Evolutionary conservation across 2,113 vertebrate species (phyloP).

Genomic region (Corvus moneduloides): DNA sequence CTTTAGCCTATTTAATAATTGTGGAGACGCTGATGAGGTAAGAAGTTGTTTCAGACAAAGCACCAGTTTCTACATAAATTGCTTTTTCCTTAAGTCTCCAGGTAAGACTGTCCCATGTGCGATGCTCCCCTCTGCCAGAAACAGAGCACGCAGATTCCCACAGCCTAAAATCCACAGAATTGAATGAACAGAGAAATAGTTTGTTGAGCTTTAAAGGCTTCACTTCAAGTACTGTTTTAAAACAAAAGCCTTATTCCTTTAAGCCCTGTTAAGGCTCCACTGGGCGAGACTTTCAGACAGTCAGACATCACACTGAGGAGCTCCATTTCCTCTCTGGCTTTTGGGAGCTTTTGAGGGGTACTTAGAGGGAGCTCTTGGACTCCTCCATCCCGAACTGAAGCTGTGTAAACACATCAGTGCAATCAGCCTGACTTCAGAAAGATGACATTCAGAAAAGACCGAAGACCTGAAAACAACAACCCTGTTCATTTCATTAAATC

Average conservation of each 20-base stretch:
- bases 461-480: not conserved
- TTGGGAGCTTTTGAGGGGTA: not conserved
- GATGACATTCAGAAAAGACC: not conserved
- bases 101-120: not conserved
- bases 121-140: not conserved
- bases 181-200: not conserved
- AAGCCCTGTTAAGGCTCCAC: not conserved
- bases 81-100: not conserved
- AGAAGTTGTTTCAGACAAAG: not conserved
- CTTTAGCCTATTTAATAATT: not conserved
- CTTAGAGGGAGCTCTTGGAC: constrained; percentile 26
- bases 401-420: not conserved
- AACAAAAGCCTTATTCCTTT: constrained; percentile 38
- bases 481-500: not conserved
- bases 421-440: not conserved
- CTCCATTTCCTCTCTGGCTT: constrained; percentile 32
- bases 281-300: not conserved
- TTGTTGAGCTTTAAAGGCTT: constrained; percentile 2
- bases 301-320: not conserved
- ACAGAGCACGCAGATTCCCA: fast-evolving
- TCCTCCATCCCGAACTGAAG: not conserved
- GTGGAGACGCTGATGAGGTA: not conserved
- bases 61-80: not conserved
- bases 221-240: not conserved
- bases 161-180: not conserved